Evolutionary conservation across 2,797 vertebrate genomes (phyloP), one percentile per base, ranked within the genome.

Genomic region (Fundulus diaphanus): DNA sequence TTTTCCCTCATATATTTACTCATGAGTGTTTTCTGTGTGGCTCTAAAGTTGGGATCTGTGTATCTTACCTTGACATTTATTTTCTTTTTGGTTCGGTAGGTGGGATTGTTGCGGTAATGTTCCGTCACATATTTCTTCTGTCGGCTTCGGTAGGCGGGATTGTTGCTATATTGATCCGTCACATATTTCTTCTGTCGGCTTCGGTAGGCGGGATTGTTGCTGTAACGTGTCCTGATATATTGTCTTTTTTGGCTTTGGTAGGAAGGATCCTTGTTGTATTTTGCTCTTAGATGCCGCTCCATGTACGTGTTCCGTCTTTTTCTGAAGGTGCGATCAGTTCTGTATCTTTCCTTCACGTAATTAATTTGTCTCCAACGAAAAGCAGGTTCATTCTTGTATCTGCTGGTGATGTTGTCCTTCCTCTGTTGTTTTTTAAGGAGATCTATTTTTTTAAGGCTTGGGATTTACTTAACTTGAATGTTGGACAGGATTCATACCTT

Each of bases 301-400:
- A 63, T 37, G 22, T 8, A 22, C 3, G 12, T 24, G 24, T 66
- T 42, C 5, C 16, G 63, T 2, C 1, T 42, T 2, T 7, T 9
- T 44, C 24, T 24, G 13, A 16, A 66, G 12, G 4, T 13, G 20
- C 1, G 22, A 13, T 7, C 37, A 7, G 1, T 42, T 3, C 22
- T n/a, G 37, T 6, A n/a, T 24, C 22, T 66, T 1, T 16, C 12
- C 12, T 27, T 13, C 2, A 42, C 1, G 16, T 40, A 66, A 12
- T 66, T 27, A 2, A 6, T 66, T 42, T 7, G 5, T 27, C 11
- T 44, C 57, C 1, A 8, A 1, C 7, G 31, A 1, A 61, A 52
- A 3, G 2, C 0, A 1, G 22, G 6, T 2, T 61, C 29, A 1
- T 0, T 8, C 0, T 8, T 35, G 2, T 61, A 61, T 61, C 29